phyloP scores from a whole-genome alignment of 2,113 vertebrate species.

The Phrynocephalus versicolor region DNA sequence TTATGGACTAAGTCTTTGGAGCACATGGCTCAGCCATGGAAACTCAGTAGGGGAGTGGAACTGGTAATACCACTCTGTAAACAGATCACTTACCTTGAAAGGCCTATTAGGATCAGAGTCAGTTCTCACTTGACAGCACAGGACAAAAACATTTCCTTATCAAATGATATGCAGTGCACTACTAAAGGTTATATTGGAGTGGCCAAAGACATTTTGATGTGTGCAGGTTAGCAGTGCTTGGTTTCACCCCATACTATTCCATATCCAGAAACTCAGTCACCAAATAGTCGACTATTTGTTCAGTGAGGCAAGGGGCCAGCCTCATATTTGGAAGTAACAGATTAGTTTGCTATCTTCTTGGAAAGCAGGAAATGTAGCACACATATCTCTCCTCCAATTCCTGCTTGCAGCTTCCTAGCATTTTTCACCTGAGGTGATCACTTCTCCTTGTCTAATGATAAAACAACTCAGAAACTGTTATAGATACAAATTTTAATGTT shows the following conservation, averaged over 20 bases:
- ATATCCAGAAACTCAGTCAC: neutral
- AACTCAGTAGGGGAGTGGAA: no score
- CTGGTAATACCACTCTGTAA: no score
- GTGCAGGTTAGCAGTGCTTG: neutral
- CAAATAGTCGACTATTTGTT: neutral
- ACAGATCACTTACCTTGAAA: no score
- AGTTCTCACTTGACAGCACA: no score
- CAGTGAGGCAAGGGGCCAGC: neutral
- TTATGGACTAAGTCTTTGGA: no score
- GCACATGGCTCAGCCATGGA: no score
- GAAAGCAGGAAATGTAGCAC: neutral
- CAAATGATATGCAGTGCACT: constrained; percentile 15
- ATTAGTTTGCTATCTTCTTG: no score
- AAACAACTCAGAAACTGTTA: neutral
- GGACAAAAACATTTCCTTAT: neutral
- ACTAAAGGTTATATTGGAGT: no score
- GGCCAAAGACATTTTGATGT: neutral
- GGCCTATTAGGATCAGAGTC: no score
- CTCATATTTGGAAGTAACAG: neutral
- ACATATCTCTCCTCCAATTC: neutral
- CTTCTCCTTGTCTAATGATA: neutral
- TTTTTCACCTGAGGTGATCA: no score
- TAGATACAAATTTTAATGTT: neutral
- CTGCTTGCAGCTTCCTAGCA: neutral
- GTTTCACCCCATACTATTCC: neutral